Evolutionary conservation across 2,797 vertebrate genomes (phyloP).

Genomic region (Xiphophorus birchmanni): DNA sequence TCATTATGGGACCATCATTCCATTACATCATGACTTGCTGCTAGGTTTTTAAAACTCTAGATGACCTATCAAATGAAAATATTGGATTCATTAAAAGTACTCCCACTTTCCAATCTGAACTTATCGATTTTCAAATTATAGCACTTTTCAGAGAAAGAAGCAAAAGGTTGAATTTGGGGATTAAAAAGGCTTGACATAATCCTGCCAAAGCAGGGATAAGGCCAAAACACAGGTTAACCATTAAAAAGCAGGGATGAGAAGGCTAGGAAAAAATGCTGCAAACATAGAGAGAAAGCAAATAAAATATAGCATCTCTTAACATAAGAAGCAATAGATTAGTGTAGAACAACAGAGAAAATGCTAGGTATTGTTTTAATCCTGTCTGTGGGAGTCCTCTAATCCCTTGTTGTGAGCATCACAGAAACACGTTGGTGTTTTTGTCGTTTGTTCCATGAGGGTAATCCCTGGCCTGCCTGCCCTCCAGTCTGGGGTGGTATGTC

Average conservation of each 20-base stretch:
- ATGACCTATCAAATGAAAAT: conserved; percentile 17
- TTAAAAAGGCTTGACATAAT: conserved; percentile 67
- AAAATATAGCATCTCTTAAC: conserved; percentile 63
- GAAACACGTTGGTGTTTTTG: conserved; percentile 68
- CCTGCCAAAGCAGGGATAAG: conserved; percentile 42
- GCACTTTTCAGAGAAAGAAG: conserved; percentile 25
- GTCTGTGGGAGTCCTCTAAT: conserved; percentile 74
- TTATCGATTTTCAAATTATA: conserved; percentile 42
- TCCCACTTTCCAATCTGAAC: conserved; percentile 20
- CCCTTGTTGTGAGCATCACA: conserved; percentile 75
- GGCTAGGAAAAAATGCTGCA: conserved; percentile 41
- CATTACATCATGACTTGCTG: not conserved
- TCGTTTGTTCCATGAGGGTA: conserved; percentile 61
- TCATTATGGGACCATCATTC: not conserved
- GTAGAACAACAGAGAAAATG: conserved; percentile 56
- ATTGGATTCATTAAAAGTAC: conserved; percentile 24
- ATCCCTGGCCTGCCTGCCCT: conserved; percentile 59
- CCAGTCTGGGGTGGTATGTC: conserved; percentile 41
- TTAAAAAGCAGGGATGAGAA: conserved; percentile 60
- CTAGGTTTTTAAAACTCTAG: conserved; percentile 1
- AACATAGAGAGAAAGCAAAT: conserved; percentile 32
- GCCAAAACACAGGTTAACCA: conserved; percentile 60
- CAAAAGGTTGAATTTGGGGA: conserved; percentile 60
- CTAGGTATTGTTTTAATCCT: conserved; percentile 78
- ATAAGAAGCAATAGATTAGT: conserved; percentile 55